phyloP scores from a whole-genome alignment of 2,797 vertebrate species.

The Sylvia borin region DNA sequence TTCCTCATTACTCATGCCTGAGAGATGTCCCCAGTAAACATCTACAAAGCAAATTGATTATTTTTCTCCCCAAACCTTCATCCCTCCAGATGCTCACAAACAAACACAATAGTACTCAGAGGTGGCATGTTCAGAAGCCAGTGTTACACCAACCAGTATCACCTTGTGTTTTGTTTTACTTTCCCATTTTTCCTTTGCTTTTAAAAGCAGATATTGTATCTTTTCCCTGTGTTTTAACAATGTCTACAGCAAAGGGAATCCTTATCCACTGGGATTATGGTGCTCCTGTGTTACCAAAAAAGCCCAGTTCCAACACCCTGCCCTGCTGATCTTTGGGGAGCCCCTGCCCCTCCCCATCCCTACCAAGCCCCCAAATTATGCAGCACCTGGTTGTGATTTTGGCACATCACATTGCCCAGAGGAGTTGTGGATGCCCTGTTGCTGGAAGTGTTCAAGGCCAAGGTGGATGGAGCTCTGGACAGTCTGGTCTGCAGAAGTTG shows the following conservation, averaged over 20 bases:
- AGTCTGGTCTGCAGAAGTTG: neutral
- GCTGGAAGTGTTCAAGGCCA: neutral
- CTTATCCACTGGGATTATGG: neutral
- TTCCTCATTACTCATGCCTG: neutral
- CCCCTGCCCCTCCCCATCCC: neutral
- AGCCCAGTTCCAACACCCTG: neutral
- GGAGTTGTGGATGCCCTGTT: no score
- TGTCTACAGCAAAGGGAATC: neutral
- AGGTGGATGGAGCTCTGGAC: neutral
- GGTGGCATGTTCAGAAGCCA: neutral
- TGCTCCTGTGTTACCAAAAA: neutral
- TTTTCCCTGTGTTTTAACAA: neutral
- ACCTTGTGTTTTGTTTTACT: accelerated
- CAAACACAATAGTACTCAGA: neutral
- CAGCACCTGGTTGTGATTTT: neutral
- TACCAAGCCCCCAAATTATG: accelerated
- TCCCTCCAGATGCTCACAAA: neutral
- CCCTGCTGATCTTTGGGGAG: accelerated
- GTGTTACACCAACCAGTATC: neutral
- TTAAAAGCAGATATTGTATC: neutral
- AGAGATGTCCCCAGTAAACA: neutral
- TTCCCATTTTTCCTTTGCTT: neutral
- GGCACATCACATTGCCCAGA: no score
- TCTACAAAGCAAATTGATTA: neutral
- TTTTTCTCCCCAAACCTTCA: neutral